phyloP scores from a whole-genome alignment of 2,797 vertebrate genomes.

The Chaetodon trifasciatus region DNA sequence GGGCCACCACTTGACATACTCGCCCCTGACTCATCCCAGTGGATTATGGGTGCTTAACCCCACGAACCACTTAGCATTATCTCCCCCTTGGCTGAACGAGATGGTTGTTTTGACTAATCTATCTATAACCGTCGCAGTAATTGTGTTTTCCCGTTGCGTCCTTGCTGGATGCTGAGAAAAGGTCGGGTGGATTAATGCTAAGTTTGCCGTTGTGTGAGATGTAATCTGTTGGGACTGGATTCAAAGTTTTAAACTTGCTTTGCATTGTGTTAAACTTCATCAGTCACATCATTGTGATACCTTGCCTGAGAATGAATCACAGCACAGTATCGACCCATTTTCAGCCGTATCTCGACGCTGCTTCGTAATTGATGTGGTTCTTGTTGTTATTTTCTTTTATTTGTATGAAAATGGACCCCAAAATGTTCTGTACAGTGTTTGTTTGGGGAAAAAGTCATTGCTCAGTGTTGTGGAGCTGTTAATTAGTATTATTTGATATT shows the following conservation, averaged over 20 bases:
- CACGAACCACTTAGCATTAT: slow-evolving; percentile 32
- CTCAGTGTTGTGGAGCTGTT: slow-evolving; percentile 2
- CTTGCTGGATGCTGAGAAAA: slow-evolving; percentile 80
- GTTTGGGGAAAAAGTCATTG: slow-evolving; percentile 1
- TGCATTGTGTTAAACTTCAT: slow-evolving; percentile 1
- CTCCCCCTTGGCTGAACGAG: slow-evolving; percentile 47
- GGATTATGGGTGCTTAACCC: slow-evolving; percentile 75
- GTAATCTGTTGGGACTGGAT: slow-evolving; percentile 27
- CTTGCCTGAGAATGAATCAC: background rate
- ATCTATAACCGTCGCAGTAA: slow-evolving; percentile 68
- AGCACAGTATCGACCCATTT: background rate
- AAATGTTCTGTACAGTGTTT: slow-evolving; percentile 11
- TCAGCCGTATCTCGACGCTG: background rate
- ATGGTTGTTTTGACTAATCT: slow-evolving; percentile 53
- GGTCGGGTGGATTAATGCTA: slow-evolving; percentile 69
- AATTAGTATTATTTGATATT: background rate
- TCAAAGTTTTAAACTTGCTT: slow-evolving; percentile 17
- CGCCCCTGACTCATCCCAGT: slow-evolving; percentile 56
- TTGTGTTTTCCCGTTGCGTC: slow-evolving; percentile 77
- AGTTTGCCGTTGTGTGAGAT: slow-evolving; percentile 52
- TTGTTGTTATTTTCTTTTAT: background rate
- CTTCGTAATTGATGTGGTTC: background rate
- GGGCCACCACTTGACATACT: slow-evolving; percentile 58
- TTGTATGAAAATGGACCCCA: background rate
- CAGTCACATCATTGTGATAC: slow-evolving; percentile 19